phyloP scores from a whole-genome alignment of 1,140 invertebrate species.

The Plodia interpunctella region DNA sequence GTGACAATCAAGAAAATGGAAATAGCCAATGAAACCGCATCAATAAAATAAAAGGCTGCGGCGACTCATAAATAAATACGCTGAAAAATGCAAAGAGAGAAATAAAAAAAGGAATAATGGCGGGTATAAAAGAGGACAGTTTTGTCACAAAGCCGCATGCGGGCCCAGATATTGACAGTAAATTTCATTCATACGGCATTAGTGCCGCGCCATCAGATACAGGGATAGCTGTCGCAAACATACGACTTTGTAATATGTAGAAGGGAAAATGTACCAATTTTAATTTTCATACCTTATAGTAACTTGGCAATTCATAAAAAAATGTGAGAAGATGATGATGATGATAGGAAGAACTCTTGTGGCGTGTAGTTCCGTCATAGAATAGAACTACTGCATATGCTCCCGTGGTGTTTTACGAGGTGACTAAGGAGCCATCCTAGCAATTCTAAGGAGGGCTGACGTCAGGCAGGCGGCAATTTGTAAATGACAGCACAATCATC shows the following conservation, averaged over 20 bases:
- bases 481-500: no score
- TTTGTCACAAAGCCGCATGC: slow-evolving; percentile 74
- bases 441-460: no score
- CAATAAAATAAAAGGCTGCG: slow-evolving; percentile 20
- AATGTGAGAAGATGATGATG: no score
- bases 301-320: no score
- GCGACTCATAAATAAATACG: slow-evolving; percentile 43
- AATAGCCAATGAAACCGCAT: slow-evolving; percentile 26
- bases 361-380: no score
- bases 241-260: slow-evolving; percentile 13
- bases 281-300: neutral
- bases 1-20: slow-evolving; percentile 3
- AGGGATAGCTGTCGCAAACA: slow-evolving; percentile 64
- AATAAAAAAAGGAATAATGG: slow-evolving; percentile 60
- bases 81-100: slow-evolving; percentile 53
- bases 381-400: no score
- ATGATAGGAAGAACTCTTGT: no score
- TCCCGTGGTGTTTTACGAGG: no score
- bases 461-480: no score
- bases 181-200: slow-evolving; percentile 76
- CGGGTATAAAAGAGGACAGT: slow-evolving; percentile 68
- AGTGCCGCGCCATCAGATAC: slow-evolving; percentile 72
- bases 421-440: no score
- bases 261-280: neutral
- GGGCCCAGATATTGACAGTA: slow-evolving; percentile 76